Percentiles rank a stretch among this genome's conserved stretches.
Conservation (phyloP, 2,888 invertebrate genomes). For the Calliphora vomitoria region DNA sequence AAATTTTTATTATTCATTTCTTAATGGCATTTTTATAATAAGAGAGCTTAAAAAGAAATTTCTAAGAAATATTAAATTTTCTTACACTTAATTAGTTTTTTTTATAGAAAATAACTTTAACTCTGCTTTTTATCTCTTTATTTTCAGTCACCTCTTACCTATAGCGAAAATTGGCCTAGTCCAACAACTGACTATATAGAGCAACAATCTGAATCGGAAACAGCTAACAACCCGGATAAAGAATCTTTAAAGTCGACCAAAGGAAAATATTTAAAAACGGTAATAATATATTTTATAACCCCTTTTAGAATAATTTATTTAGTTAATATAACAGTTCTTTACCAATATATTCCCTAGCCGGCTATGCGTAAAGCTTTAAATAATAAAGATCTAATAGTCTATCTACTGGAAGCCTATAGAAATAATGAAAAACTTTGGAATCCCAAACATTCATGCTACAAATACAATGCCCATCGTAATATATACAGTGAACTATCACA, state of each 20-base stretch:
- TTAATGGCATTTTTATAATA: not conserved
- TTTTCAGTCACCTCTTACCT: conserved; percentile 35
- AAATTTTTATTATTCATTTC: not conserved
- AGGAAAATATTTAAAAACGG: conserved; percentile 62
- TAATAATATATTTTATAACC: conserved; percentile 12
- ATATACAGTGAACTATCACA: conserved; percentile 78
- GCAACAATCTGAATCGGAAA: not conserved
- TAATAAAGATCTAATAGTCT: conserved; percentile 76
- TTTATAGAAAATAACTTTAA: not conserved
- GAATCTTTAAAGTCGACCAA: not conserved
- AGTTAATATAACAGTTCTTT: conserved; percentile 48
- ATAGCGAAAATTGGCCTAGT: not conserved
- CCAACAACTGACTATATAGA: not conserved
- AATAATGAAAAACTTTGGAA: conserved; percentile 80
- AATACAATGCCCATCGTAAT: conserved; percentile 79
- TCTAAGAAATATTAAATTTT: no score
- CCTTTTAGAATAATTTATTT: conserved; percentile 5
- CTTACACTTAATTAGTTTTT: not conserved
- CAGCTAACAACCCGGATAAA: not conserved
- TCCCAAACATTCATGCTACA: conserved; percentile 80
- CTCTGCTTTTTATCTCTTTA: not conserved
- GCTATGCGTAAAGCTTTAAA: conserved; percentile 68
- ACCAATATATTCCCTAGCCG: conserved; percentile 50
- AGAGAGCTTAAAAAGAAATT: no score
- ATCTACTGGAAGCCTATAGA: conserved; percentile 78